A percentile compares a stretch with the other conserved stretches of the same genome.
Conservation (phyloP, 2,113 vertebrate genomes). For the Ia io region DNA sequence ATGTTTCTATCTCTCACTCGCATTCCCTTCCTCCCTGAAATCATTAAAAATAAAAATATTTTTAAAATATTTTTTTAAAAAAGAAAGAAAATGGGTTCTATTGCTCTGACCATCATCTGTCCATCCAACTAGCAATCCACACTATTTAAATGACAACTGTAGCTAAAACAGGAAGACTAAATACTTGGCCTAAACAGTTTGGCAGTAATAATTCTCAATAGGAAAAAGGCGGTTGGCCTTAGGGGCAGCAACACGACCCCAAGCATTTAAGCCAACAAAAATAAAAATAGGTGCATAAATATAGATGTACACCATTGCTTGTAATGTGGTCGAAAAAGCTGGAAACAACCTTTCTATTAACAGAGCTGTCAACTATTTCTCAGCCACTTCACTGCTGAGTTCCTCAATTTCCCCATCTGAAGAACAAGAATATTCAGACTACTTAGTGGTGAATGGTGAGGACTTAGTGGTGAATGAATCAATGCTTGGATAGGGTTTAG, state of each 20-base stretch:
- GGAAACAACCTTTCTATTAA: background rate
- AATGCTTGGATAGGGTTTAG: background rate
- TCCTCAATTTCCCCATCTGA: background rate
- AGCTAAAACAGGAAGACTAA: background rate
- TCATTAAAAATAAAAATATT: too few relatives aligned
- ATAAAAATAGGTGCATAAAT: background rate
- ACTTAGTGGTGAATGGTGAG: background rate
- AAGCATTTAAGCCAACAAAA: background rate
- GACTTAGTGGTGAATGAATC: accelerated
- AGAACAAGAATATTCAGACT: background rate
- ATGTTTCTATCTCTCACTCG: too few relatives aligned
- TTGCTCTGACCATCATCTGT: background rate
- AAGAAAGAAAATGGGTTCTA: background rate
- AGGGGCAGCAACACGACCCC: background rate
- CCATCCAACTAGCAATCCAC: background rate
- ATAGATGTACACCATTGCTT: background rate
- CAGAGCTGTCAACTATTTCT: background rate
- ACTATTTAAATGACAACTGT: background rate
- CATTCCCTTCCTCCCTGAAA: too few relatives aligned
- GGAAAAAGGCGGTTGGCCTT: background rate
- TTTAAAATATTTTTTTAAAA: too few relatives aligned
- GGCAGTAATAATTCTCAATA: background rate
- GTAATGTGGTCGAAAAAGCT: background rate
- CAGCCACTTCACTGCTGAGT: background rate
- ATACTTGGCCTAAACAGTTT: background rate